Evolutionary conservation across 2,888 invertebrate species (phyloP).

Genomic region (Branchipolynoe longqiensis): DNA sequence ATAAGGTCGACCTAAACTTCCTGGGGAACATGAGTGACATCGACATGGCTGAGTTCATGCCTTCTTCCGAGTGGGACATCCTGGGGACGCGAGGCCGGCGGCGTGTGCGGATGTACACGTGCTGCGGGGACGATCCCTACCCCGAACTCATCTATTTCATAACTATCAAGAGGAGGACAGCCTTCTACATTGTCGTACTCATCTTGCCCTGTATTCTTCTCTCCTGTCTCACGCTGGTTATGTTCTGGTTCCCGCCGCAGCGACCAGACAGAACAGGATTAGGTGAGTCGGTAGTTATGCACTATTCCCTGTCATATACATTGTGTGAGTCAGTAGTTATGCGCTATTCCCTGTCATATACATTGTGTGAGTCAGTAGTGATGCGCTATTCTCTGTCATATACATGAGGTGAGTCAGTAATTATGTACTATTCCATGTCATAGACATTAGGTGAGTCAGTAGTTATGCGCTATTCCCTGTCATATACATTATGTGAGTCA

Average conservation of each 20-base stretch:
- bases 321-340: too few species aligned
- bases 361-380: too few species aligned
- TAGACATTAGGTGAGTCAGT: too few species aligned
- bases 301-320: too few species aligned
- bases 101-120: slow-evolving; percentile 65
- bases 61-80: slow-evolving; percentile 62
- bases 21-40: slow-evolving; percentile 66
- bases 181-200: slow-evolving; percentile 80
- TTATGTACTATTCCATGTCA: too few species aligned
- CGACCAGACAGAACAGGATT: slow-evolving; percentile 80
- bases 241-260: slow-evolving; percentile 82
- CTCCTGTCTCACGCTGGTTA: slow-evolving; percentile 80
- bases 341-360: too few species aligned
- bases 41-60: slow-evolving; percentile 61
- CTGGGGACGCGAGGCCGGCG: slow-evolving; percentile 38
- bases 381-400: too few species aligned
- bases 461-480: too few species aligned
- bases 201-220: slow-evolving; percentile 81
- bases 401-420: too few species aligned
- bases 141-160: slow-evolving; percentile 77
- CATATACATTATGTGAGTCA: too few species aligned
- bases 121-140: slow-evolving; percentile 74
- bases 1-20: slow-evolving; percentile 74
- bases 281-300: slow-evolving; percentile 74
- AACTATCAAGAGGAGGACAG: slow-evolving; percentile 74